Evolutionary conservation across 2,113 vertebrate genomes (phyloP).

Genomic region (Petroica traversi): DNA sequence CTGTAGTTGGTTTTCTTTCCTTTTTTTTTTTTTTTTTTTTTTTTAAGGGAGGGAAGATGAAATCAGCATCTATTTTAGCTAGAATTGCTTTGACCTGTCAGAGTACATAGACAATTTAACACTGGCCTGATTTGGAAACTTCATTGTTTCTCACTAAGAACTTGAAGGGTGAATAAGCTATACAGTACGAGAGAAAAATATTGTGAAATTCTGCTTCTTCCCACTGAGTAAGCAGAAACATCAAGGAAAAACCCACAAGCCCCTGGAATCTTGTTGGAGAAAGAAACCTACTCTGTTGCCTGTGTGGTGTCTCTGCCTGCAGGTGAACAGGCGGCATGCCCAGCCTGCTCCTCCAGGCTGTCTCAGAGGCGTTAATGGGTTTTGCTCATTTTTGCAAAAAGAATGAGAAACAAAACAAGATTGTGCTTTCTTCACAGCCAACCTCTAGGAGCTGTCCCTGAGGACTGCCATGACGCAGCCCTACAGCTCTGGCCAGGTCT

Average conservation of each 20-base stretch:
- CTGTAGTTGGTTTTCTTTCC: background rate
- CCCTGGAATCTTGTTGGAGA: background rate
- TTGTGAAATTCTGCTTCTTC: background rate
- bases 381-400: background rate
- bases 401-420: background rate
- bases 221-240: background rate
- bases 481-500: background rate
- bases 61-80: background rate
- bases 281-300: background rate
- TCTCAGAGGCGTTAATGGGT: background rate
- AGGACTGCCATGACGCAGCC: rapidly evolving
- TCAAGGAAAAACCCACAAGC: background rate
- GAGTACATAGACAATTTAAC: background rate
- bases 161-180: background rate
- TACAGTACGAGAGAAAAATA: background rate
- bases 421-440: rapidly evolving
- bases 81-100: background rate
- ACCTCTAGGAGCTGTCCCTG: rapidly evolving
- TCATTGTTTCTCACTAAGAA: background rate
- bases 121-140: background rate
- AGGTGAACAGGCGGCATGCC: background rate
- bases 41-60: background rate
- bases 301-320: rapidly evolving
- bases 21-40: too few species aligned
- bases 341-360: background rate